Conservation (phyloP, 2,113 vertebrate genomes). For the Brachyistius frenatus region DNA sequence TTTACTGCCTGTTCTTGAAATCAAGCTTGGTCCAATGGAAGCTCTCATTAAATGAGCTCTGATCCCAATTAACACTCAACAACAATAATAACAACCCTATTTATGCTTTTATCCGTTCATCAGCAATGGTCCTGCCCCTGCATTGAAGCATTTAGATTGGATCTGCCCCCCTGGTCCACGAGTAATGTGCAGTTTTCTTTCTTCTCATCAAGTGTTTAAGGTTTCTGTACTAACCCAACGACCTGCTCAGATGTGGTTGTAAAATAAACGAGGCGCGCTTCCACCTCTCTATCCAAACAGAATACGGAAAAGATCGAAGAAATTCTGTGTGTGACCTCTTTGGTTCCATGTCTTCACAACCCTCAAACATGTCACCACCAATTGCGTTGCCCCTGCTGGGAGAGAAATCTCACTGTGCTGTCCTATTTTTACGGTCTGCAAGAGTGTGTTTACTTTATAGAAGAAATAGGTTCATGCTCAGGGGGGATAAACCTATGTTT, state of each 20-base stretch:
- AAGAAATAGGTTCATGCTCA: conserved; percentile 30
- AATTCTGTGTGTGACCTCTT: conserved; percentile 16
- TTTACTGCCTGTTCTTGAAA: neutral
- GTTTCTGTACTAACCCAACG: neutral
- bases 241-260: conserved; percentile 6
- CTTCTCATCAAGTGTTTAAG: conserved; percentile 2
- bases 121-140: neutral
- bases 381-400: conserved; percentile 42
- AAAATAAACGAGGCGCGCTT: conserved; percentile 5
- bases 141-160: neutral
- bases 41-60: neutral
- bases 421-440: neutral
- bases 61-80: conserved; percentile 17
- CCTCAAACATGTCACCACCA: conserved; percentile 29
- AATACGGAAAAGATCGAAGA: conserved; percentile 6
- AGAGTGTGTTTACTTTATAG: neutral
- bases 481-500: neutral
- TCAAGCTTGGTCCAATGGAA: neutral
- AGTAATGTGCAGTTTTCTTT: neutral
- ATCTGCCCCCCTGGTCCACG: neutral
- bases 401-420: conserved; percentile 8
- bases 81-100: neutral
- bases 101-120: conserved; percentile 9
- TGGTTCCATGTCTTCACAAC: conserved; percentile 28
- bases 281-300: neutral